Evolutionary conservation across 2,888 invertebrate genomes (phyloP), one percentile per base, ranked within the genome.

Genomic region (Parnassius mnemosyne): DNA sequence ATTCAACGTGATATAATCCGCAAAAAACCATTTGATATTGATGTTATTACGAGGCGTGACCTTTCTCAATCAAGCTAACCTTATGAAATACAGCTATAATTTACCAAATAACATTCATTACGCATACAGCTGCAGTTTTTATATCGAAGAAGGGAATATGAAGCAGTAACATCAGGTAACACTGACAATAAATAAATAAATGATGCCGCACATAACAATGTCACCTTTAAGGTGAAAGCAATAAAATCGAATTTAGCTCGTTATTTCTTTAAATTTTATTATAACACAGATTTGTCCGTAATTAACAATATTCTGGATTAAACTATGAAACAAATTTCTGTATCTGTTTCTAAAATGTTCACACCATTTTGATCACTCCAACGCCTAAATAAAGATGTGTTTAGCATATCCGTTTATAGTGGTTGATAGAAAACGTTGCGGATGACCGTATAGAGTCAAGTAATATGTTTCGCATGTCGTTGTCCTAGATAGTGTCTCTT

Each of bases 401-500:
- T 64, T 64, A 43, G 60, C 54, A 46, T 62, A 57, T 54, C 54
- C 47, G 20, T 61, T 46, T 16, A 49, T 16, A n/a, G 52, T 20
- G 11, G 16, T 58, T 5, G 46, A 47, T 34, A 58, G 61, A 60
- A 53, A 59, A 54, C 57, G 58, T 58, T 53, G 60, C 20, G 53
- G 54, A 12, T 62, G 53, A 54, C 64, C 62, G 61, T 64, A 67
- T 65, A 65, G 49, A 58, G 62, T 55, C 53, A 43, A 66, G 67
- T 66, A 65, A 68, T 68, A 64, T 66, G 68, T 69, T 69, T 76
- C 72, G 69, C 73, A 71, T 76, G 71, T 74, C 72, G 75, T 75
- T 77, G 80, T 78, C 77, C 80, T 62, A 78, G 78, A 80, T 80
- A 73, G 65, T 69, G 73, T 76, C 76, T 76, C 73, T 69, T 75